Evolutionary conservation across 2,113 vertebrate genomes (phyloP).

Genomic region (Polyodon spathula): DNA sequence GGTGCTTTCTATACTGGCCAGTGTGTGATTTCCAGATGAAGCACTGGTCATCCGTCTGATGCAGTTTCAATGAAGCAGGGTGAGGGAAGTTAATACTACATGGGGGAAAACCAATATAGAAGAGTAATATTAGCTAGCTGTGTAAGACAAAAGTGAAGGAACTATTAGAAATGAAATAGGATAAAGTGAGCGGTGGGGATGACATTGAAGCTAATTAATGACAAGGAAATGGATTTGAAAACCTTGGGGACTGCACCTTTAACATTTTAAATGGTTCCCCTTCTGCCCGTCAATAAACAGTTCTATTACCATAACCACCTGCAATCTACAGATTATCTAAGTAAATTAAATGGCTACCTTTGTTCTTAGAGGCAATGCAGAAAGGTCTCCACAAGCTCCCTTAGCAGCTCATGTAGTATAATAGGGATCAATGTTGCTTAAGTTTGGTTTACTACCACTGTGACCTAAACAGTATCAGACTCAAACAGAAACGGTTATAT

Average conservation of each 20-base stretch:
- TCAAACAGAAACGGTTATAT: slow-evolving; percentile 39
- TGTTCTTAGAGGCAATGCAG: slow-evolving; percentile 12
- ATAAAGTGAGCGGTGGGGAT: too few relatives aligned
- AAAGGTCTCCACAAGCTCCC: neutral
- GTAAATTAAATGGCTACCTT: slow-evolving; percentile 21
- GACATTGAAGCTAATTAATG: too few relatives aligned
- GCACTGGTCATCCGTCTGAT: too few relatives aligned
- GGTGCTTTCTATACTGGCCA: too few relatives aligned
- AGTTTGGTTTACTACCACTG: slow-evolving; percentile 36
- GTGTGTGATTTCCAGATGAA: too few relatives aligned
- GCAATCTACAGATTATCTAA: slow-evolving; percentile 6
- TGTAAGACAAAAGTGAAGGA: too few relatives aligned
- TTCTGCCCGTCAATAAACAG: neutral
- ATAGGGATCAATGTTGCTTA: slow-evolving; percentile 33
- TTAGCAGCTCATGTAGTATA: slow-evolving; percentile 8
- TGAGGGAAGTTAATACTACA: too few relatives aligned
- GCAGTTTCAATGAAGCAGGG: too few relatives aligned
- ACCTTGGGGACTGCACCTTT: neutral
- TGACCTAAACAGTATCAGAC: slow-evolving; percentile 35
- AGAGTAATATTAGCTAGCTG: too few relatives aligned
- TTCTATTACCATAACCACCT: neutral
- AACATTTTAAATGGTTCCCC: neutral
- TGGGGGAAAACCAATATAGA: too few relatives aligned
- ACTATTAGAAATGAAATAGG: too few relatives aligned
- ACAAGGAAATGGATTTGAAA: too few relatives aligned